Evolutionary conservation across 2,797 vertebrate species (phyloP), one percentile per base, ranked within the genome.

Genomic region (Falco novaeseelandiae): DNA sequence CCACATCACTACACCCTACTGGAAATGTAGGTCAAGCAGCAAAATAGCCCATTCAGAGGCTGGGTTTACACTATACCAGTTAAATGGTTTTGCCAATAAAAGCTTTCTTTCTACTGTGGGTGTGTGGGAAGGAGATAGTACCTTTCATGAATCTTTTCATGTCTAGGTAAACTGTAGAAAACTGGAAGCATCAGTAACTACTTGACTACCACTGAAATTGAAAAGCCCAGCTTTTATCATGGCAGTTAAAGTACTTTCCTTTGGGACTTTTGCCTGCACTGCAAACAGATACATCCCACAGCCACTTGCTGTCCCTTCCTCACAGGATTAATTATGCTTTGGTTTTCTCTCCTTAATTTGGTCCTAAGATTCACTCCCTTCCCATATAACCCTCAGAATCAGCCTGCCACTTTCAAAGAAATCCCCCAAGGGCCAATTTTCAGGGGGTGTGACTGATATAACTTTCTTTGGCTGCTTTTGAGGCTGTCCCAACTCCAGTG

Each of bases 331-430:
- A 73, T 42, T 54, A 49, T 17, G 12, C 76, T 88, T 91, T 57
- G 15, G 27, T 66, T 87, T 91, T 40, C 66, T 87, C 30, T 73
- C 44, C 49, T 85, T 70, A 49, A 46, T 77, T 85, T 63, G 12
- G 51, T 57, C 40, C n/a, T 59, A 73, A 73, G 14, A 74, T 59
- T 86, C 59, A 73, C 40, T 80, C 57, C 42, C 42, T 90, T n/a
- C 49, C 34, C 48, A 79, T 23, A 73, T n/a, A 67, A 17, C 17
- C 48, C 59, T 72, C 59, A 83, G 55, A 85, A 93, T 78, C 42
- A 85, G 38, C 10, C 74, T 84, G 30, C 36, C 62, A 36, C 86
- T 96, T 96, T 96, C 86, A 96, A 90, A 93, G 55, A 93, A 96
- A 78, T 32, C 67, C 36, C 27, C 12, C 1, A 29, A 90, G 83